Evolutionary conservation across 1,140 invertebrate genomes (phyloP).

Genomic region (Apocrypta bakeri): DNA sequence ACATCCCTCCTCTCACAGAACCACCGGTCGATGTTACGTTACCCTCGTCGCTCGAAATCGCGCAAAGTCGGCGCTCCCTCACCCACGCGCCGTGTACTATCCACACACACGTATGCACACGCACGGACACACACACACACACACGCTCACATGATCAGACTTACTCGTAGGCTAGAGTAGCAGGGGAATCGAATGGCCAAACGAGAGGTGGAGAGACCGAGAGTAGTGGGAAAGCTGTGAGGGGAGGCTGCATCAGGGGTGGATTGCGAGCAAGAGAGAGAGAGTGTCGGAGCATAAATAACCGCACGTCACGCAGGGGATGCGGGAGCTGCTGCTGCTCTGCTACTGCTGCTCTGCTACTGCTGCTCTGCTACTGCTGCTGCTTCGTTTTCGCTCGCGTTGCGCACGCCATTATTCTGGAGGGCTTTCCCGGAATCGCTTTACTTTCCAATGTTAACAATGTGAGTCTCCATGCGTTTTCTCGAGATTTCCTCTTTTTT

Average conservation of each 20-base stretch:
- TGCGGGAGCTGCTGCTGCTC: constrained; percentile 24
- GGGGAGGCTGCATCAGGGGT: constrained; percentile 37
- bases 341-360: constrained; percentile 28
- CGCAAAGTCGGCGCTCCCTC: neutral
- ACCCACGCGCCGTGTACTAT: neutral
- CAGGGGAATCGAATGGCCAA: neutral
- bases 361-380: neutral
- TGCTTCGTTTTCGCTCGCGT: constrained; percentile 35
- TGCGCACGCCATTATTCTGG: constrained; percentile 20
- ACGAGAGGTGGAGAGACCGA: neutral
- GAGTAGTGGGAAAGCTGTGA: neutral
- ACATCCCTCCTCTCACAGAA: neutral
- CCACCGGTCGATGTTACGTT: constrained; percentile 61
- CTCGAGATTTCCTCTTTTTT: neutral
- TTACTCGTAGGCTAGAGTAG: neutral
- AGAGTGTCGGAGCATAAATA: constrained; percentile 53
- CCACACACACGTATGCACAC: neutral
- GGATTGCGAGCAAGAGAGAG: constrained; percentile 30
- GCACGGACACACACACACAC: no score
- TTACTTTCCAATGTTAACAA: constrained; percentile 25
- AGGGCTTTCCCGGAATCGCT: constrained; percentile 38
- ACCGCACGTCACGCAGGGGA: constrained; percentile 46
- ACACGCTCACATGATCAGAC: no score
- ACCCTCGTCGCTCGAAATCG: constrained; percentile 26
- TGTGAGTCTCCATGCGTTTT: neutral